phyloP scores from a whole-genome alignment of 1,140 invertebrate species.

The Mesaphorura yosii region DNA sequence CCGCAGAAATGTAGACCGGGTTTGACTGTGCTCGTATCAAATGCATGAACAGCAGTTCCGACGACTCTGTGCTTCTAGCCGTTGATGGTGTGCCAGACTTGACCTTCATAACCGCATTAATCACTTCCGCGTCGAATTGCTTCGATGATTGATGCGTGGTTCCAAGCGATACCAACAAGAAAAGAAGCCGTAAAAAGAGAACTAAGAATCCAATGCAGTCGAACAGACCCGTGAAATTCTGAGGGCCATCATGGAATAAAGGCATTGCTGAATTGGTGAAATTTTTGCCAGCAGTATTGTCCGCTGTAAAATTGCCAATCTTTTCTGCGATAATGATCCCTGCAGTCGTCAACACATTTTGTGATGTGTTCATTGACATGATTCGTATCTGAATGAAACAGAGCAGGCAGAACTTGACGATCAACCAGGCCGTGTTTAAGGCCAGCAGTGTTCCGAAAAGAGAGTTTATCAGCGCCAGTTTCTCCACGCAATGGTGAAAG shows the following conservation, averaged over 20 bases:
- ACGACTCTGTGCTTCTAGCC: not conserved
- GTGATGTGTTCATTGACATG: no score
- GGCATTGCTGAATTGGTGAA: not conserved
- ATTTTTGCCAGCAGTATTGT: not conserved
- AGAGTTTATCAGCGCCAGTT: constrained; percentile 15
- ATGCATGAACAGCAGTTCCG: constrained; percentile 16
- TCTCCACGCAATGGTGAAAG: constrained; percentile 7
- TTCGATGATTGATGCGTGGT: constrained; percentile 17
- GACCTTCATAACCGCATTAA: constrained; percentile 3
- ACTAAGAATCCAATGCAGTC: not conserved
- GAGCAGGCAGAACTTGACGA: constrained; percentile 4
- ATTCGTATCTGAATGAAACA: constrained; percentile 18
- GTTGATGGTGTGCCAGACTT: not conserved
- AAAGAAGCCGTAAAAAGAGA: constrained; percentile 16
- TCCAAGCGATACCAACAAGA: constrained; percentile 21
- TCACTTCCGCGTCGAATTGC: constrained; percentile 10
- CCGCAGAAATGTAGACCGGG: constrained; percentile 20
- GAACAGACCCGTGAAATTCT: not conserved
- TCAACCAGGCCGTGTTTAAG: constrained; percentile 14
- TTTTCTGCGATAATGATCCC: no score
- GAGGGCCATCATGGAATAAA: not conserved
- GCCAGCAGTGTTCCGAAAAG: constrained; percentile 16
- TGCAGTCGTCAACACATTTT: no score
- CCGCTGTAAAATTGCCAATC: constrained; percentile 5
- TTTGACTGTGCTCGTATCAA: constrained; percentile 10